Base-by-base conservation (phyloP, 2,797 vertebrate species). In the Diplodus sargus region DNA sequence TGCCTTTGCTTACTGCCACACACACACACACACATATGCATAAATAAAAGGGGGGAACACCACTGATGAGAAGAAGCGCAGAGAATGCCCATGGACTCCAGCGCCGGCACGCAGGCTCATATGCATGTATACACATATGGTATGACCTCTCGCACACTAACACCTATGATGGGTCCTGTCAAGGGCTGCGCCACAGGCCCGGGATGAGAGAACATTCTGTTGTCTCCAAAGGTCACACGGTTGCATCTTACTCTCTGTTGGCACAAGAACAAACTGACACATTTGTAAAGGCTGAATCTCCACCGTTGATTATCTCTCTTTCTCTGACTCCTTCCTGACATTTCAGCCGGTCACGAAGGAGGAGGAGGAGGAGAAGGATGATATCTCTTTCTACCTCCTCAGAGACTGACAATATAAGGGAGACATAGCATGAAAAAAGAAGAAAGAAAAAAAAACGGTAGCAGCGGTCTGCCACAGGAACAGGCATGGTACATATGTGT, bases 281-380 rank as follows among this genome's bases (percentile, higher is more conserved):
- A 88, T 91, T 88, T 91, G 84, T 86, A 90, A 87, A 86, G 81
- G 84, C 87, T 86, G 88, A 85, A 90, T 89, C 78, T 61, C 43
- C 85, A 71, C 70, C 30, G 86, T 90, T 89, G 89, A 94, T 93
- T 92, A 91, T 87, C 79, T 87, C 79, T 75, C 82, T 86, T 75
- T 90, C 78, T 85, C 89, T 79, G 90, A 91, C 91, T 91, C 89
- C 84, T 82, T 83, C 60, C 75, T 95, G 94, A 94, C 93, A 94
- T 95, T 95, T 94, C 78, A 84, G 83, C 81, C 47, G 68, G 86
- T 87, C 86, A 89, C 51, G 53, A 81, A 87, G 66, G 85, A 83
- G 65, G 52, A 84, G 68, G 45, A 87, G 66, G 85, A 83, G 65
- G 52, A 84, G 68, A 43, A 87, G 79, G 82, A 81, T 64, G n/a